Base-by-base conservation (phyloP, 1,140 invertebrate species). In the Calephelis virginiensis region DNA sequence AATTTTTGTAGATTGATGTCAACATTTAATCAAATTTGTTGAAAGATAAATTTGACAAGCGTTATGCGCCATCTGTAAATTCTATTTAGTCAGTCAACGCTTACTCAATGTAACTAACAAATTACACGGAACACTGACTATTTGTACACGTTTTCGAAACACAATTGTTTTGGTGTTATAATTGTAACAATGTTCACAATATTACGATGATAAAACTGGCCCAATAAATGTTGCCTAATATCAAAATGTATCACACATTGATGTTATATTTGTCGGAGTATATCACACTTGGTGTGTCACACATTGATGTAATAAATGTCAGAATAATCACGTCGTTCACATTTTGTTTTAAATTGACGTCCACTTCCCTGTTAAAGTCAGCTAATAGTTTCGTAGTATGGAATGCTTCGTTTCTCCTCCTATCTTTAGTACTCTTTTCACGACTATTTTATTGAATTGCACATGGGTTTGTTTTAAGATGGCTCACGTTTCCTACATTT, bases 291-390 rank as follows among this genome's bases (percentile, higher is more conserved):
- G 40, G n/a, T 75, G 65, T 70, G 59, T 66, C 47, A 68, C 45
- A 68, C 37, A 68, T 69, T 78, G 50, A 65, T 68, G 47, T 77
- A 82, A 69, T 70, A 43, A 62, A 40, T 62, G 46, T 40, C 48
- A 66, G 69, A 68, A 71, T 56, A 71, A 70, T 76, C 68, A 73
- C 73, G 69, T 76, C 69, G 77, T 73, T 74, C 73, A 70, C 80
- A 74, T 76, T 67, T 71, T 72, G 67, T 75, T 76, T 75, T 73
- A 73, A 82, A 76, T 48, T 72, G 79, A 86, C 88, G 88, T 90
- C 88, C 88, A 90, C 88, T 89, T 90, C 88, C 88, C 88, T 90
- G 88, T 90, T 90, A 90, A 90, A 89, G 76, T 80, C 85, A 89
- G 86, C 88, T 90, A 90, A 87, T 89, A 89, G 85, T 64, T 50